Evolutionary conservation across 2,113 vertebrate genomes (phyloP).

Genomic region (Trichechus manatus): DNA sequence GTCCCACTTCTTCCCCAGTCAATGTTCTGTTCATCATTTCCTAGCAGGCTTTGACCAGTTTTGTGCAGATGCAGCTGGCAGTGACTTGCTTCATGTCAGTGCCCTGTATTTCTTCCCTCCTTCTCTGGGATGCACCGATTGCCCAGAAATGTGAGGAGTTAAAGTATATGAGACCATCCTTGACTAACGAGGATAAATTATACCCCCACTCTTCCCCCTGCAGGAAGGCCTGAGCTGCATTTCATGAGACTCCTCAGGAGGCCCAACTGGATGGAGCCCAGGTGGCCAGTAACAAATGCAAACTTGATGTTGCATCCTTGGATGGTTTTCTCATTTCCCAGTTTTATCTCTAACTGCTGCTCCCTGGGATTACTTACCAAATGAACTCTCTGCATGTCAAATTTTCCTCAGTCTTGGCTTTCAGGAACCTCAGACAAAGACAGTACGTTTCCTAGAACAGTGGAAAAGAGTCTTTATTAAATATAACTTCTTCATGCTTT

Average conservation of each 20-base stretch:
- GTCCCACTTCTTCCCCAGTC: not conserved
- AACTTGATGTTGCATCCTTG: not conserved
- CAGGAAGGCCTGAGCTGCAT: not conserved
- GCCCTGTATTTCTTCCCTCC: not conserved
- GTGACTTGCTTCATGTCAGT: not conserved
- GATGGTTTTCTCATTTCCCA: not conserved
- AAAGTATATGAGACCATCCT: not conserved
- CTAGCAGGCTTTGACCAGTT: not conserved
- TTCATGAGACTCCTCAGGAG: not conserved
- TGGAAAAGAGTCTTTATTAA: not conserved
- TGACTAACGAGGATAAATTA: not conserved
- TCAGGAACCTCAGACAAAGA: not conserved
- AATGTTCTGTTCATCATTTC: not conserved
- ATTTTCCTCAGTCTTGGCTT: not conserved
- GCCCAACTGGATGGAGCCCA: not conserved
- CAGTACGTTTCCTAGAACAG: not conserved
- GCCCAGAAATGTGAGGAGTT: not conserved
- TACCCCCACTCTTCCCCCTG: not conserved
- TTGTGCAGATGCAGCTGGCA: not conserved
- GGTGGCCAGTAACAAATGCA: not conserved
- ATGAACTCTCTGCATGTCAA: not conserved
- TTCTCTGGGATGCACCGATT: not conserved
- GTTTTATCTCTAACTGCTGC: not conserved
- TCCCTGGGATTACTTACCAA: not conserved
- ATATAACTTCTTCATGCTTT: not conserved